Percentiles rank a stretch among this genome's conserved stretches.
phyloP scores from a whole-genome alignment of 2,797 vertebrate species.

The Cheirogaleus major region DNA sequence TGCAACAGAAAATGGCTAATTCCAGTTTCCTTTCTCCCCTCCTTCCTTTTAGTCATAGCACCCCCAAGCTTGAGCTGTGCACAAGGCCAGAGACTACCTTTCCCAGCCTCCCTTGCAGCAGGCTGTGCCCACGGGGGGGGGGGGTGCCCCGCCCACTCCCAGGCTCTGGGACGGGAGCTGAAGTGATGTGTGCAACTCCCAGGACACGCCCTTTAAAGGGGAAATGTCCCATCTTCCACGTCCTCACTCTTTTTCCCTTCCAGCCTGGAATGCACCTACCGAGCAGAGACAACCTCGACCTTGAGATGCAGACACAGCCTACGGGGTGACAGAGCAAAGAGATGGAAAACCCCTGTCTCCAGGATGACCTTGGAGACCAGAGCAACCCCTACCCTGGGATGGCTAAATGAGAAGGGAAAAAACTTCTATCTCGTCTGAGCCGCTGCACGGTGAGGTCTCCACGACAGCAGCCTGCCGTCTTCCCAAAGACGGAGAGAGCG shows the following conservation, averaged over 20 bases:
- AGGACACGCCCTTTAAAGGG: not conserved
- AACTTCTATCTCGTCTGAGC: fast-evolving
- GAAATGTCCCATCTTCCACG: not conserved
- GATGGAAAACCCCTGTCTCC: not conserved
- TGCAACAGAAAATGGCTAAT: not conserved
- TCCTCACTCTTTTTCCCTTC: not conserved
- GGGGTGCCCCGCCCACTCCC: not conserved
- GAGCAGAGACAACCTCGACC: no score
- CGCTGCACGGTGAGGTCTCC: not conserved
- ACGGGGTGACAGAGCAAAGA: not conserved
- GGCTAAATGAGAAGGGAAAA: not conserved
- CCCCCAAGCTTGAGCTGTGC: not conserved
- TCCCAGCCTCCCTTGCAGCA: not conserved
- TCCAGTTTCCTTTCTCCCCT: not conserved
- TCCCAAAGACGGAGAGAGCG: not conserved
- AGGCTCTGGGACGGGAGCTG: not conserved
- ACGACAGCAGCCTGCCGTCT: not conserved
- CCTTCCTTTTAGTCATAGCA: not conserved
- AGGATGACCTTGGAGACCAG: not conserved
- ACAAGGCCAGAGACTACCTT: not conserved
- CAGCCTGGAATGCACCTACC: not conserved
- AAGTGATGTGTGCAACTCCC: fast-evolving
- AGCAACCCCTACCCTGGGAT: not conserved
- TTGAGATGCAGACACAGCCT: not conserved
- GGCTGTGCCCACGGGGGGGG: fast-evolving